Base-by-base conservation (phyloP, 1,140 invertebrate species). In the Ostrea denselamellosa region DNA sequence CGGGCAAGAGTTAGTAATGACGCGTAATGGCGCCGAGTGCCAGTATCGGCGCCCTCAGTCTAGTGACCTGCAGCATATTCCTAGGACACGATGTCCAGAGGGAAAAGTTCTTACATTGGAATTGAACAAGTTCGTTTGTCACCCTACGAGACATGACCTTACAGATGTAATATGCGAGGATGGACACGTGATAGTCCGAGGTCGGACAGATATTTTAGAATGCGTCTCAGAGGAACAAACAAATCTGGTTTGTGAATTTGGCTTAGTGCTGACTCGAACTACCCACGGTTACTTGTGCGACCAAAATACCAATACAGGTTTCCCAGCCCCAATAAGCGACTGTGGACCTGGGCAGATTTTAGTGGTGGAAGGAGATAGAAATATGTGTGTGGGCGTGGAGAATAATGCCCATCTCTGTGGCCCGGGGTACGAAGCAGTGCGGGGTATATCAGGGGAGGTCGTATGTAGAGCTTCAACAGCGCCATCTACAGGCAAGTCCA, bases 31-130 rank as follows among this genome's bases (percentile, higher is more conserved):
- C 25, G 85, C 51, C 28, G 19, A 68, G 17, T 86, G 85, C 17
- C 56, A 86, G 62, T 86, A 82, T 44, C 34, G 54, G 82, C 28
- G 56, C 34, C 10, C 19, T 83, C 34, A 52, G 14, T 5, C 10
- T 2, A 52, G 2, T 34, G n/a, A 53, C 2, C 34, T 44, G 34
- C 14, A 22, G 51, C n/a, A 52, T 83, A 28, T 44, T 17, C 77
- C 19, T 12, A 82, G 44, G 44, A 53, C 56, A 5, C 14, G 28
- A 28, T 82, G 77, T 54, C 68, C 77, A 56, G 14, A 56, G 51
- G n/a, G 58, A 14, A 25, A 89, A 19, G 77, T 89, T 25, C 65
- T 89, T 19, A 86, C 87, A 10, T 28, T 82, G 77, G 82, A 68
- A 44, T 10, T 44, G 12, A 54, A 71, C 17, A 84, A 83, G 14